Base-by-base conservation (phyloP, 1,140 invertebrate genomes). In the Zaprionus inermis region DNA sequence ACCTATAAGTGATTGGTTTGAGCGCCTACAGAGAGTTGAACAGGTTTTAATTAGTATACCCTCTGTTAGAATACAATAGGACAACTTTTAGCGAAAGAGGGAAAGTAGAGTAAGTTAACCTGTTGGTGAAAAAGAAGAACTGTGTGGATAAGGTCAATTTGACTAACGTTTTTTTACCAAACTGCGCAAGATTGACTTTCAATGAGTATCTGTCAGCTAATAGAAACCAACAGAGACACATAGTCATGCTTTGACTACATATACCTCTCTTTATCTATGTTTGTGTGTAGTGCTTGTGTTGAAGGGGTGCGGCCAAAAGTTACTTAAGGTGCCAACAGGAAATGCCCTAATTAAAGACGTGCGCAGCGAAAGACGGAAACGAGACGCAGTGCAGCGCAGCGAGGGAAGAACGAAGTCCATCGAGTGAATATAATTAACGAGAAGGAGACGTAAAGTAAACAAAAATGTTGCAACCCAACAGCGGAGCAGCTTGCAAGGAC, bases 391-490 rank as follows among this genome's bases (percentile, higher is more conserved):
- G 10, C 5, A 16, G 38, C 36, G 1, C n/a, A 38, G 20, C 14
- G 28, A 28, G 9, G 9, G 44, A 1, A 56, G 16, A 7, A 18
- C 6, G 66, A 41, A 14, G 28, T 38, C 28, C 49, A 72, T 61
- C 76, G 65, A 63, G 67, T 75, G 70, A 56, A 80, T 72, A 59
- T 69, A 76, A 82, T 86, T 86, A 76, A 66, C 28, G 14, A 34
- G 22, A 46, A 22, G 58, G 30, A 49, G 28, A 28, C 10, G 56
- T 54, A 69, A 72, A 72, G 78, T 71, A 51, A 74, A 78, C 73
- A 69, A 83, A 28, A 82, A 88, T 86, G 83, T 79, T 86, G 83
- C 83, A 78, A 64, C 60, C 38, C 46, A 68, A 82, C 56, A 56
- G 38, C 76, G 59, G 34, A 78, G 32, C 51, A 51, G 55, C 76